Percentiles rank a stretch among this genome's conserved stretches.
Evolutionary conservation across 2,797 vertebrate genomes (phyloP).

Genomic region (Pseudotriccus pelzelni): DNA sequence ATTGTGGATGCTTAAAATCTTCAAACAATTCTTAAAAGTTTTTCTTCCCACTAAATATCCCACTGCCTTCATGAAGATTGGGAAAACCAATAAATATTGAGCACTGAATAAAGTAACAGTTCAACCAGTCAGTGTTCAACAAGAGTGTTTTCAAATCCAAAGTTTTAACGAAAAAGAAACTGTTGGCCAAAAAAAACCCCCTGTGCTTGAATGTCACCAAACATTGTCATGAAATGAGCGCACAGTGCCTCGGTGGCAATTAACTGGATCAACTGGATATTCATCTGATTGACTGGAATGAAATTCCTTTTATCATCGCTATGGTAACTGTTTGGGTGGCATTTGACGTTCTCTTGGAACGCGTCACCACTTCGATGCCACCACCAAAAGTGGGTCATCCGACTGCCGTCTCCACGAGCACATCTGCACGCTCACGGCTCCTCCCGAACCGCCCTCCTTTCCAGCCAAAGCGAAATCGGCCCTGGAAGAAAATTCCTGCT

Average conservation of each 20-base stretch:
- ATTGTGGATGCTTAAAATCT: not conserved
- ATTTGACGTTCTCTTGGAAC: slow-evolving; percentile 15
- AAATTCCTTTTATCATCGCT: slow-evolving; percentile 9
- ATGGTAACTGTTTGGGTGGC: slow-evolving; percentile 30
- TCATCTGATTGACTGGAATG: slow-evolving; percentile 24
- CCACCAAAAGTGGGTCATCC: not conserved
- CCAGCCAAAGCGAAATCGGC: slow-evolving; percentile 38
- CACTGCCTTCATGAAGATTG: not conserved
- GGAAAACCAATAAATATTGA: not conserved
- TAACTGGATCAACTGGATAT: not conserved
- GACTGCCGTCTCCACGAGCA: not conserved
- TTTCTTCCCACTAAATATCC: not conserved
- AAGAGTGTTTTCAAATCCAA: not conserved
- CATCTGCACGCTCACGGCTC: not conserved
- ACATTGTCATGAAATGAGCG: not conserved
- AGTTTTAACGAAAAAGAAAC: not conserved
- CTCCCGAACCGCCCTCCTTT: slow-evolving; percentile 48
- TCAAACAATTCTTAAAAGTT: not conserved
- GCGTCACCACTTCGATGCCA: not conserved
- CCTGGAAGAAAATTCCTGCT: slow-evolving; percentile 14
- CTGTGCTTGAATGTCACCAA: not conserved
- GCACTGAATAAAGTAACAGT: not conserved
- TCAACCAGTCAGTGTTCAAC: not conserved
- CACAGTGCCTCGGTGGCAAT: not conserved
- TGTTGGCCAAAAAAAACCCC: not conserved